Conservation (phyloP, 2,797 vertebrate species). For the Urocyon cinereoargenteus region DNA sequence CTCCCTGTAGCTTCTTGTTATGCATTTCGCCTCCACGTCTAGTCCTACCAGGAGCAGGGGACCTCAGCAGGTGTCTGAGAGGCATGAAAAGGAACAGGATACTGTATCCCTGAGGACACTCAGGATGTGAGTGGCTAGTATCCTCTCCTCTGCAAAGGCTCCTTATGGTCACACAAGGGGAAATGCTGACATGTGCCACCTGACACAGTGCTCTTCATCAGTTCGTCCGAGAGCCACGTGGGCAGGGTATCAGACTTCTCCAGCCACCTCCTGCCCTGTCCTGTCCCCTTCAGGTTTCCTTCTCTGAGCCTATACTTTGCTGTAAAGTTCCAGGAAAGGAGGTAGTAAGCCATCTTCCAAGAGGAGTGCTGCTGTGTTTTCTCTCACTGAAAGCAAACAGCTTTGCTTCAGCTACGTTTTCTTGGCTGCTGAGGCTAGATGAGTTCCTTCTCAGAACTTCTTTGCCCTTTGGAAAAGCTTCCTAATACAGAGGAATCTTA, state of each 20-base stretch:
- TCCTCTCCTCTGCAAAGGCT: neutral
- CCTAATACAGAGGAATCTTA: neutral
- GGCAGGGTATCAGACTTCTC: too few species aligned
- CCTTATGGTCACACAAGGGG: neutral
- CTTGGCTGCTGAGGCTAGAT: neutral
- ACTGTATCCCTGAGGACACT: too few species aligned
- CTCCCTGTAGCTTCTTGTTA: neutral
- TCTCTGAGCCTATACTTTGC: neutral
- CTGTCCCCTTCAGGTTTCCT: neutral
- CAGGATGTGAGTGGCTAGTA: too few species aligned
- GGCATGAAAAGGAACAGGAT: neutral
- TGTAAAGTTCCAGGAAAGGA: neutral
- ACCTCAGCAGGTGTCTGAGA: neutral
- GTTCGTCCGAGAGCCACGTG: neutral
- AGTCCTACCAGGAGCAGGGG: neutral
- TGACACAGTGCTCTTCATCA: rapidly evolving
- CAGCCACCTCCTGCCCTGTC: neutral
- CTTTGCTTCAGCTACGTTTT: neutral
- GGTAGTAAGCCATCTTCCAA: neutral
- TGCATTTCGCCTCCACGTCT: neutral
- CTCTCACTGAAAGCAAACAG: neutral
- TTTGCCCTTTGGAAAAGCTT: neutral
- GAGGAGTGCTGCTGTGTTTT: neutral
- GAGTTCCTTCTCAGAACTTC: neutral
- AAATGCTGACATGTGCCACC: rapidly evolving